Evolutionary conservation across 2,888 invertebrate species (phyloP).

Genomic region (Acleris literana): DNA sequence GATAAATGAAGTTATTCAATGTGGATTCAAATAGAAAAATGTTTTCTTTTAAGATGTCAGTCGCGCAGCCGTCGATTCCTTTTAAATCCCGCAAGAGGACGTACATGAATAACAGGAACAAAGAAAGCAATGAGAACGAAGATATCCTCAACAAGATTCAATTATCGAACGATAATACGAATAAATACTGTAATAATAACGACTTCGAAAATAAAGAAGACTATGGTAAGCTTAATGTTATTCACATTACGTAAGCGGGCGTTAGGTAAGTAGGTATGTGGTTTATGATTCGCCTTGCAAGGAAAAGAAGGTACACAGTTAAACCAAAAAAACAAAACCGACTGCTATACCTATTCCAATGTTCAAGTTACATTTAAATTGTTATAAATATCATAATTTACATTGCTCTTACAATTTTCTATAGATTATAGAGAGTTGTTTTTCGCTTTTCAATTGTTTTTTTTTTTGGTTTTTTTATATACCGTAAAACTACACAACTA

Average conservation of each 20-base stretch:
- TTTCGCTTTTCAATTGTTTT: too few species aligned
- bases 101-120: slow-evolving; percentile 47
- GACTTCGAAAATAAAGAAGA: slow-evolving; percentile 42
- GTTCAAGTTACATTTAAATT: too few species aligned
- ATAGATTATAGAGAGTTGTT: too few species aligned
- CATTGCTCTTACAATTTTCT: too few species aligned
- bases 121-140: slow-evolving; percentile 62
- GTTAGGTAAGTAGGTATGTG: too few species aligned
- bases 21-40: background rate
- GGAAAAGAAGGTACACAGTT: too few species aligned
- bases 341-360: too few species aligned
- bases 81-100: slow-evolving; percentile 78
- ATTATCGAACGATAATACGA: slow-evolving; percentile 32
- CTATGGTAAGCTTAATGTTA: slow-evolving; percentile 47
- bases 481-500: too few species aligned
- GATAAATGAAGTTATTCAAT: background rate
- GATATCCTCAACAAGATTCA: slow-evolving; percentile 51
- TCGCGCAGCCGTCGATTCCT: slow-evolving; percentile 74
- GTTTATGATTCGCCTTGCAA: too few species aligned
- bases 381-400: too few species aligned
- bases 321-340: too few species aligned
- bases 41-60: slow-evolving; percentile 65
- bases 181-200: slow-evolving; percentile 18
- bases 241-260: background rate
- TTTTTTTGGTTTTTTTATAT: too few species aligned